Evolutionary conservation across 1,140 invertebrate species (phyloP).

Genomic region (Papilio dardanus): DNA sequence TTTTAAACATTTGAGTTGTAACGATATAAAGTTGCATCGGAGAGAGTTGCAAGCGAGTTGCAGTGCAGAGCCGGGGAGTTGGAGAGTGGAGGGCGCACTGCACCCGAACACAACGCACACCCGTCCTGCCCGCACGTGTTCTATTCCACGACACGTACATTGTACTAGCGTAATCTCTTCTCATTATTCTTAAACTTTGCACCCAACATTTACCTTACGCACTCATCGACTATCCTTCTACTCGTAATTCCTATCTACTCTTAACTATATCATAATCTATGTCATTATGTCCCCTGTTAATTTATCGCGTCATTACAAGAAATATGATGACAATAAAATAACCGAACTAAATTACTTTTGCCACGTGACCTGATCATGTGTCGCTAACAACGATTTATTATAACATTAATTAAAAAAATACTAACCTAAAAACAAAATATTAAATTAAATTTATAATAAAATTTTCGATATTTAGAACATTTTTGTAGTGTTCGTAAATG

Average conservation of each 20-base stretch:
- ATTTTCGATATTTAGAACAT: slow-evolving; percentile 16
- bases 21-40: not conserved
- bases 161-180: slow-evolving; percentile 37
- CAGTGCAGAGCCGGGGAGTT: slow-evolving; percentile 24
- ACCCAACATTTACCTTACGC: slow-evolving; percentile 39
- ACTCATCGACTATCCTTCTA: slow-evolving; percentile 26
- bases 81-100: not conserved
- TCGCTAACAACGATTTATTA: slow-evolving; percentile 17
- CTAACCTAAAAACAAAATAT: not conserved
- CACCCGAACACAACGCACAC: slow-evolving; percentile 63
- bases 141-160: slow-evolving; percentile 76
- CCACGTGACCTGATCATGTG: not conserved
- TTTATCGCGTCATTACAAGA: slow-evolving; percentile 24
- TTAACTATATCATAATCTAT: slow-evolving; percentile 24
- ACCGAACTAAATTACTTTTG: slow-evolving; percentile 5
- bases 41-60: slow-evolving; percentile 40
- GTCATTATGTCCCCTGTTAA: not conserved
- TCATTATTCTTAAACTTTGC: slow-evolving; percentile 39
- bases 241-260: slow-evolving; percentile 11
- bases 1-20: no score
- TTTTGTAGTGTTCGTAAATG: slow-evolving; percentile 19
- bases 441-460: slow-evolving; percentile 9
- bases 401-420: slow-evolving; percentile 17
- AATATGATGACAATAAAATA: slow-evolving; percentile 30
- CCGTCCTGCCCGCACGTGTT: slow-evolving; percentile 76